Percentiles rank a stretch among this genome's conserved stretches.
Evolutionary conservation across 2,797 vertebrate genomes (phyloP).

Genomic region (Xenentodon cancila): DNA sequence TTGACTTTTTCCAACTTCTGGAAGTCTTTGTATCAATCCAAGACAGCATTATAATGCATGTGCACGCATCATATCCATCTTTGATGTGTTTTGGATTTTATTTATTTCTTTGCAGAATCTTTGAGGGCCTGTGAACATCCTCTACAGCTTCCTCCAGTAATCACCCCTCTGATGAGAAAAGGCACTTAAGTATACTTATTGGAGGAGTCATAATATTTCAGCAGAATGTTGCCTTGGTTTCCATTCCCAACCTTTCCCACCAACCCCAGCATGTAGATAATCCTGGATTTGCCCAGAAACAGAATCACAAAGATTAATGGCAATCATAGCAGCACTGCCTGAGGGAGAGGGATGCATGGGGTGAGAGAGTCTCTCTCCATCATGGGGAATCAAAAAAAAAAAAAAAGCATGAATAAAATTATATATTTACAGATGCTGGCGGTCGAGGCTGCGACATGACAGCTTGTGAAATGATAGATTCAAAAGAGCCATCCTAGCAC

Average conservation of each 20-base stretch:
- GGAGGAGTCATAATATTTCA: constrained; percentile 35
- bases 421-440: too few relatives aligned
- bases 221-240: constrained; percentile 44
- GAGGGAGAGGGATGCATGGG: neutral
- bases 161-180: constrained; percentile 51
- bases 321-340: constrained; percentile 46
- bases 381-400: too few relatives aligned
- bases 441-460: too few relatives aligned
- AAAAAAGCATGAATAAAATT: too few relatives aligned
- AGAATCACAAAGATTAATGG: constrained; percentile 52
- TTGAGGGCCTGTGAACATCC: constrained; percentile 16
- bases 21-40: constrained; percentile 6
- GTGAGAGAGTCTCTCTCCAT: neutral
- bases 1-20: too few relatives aligned
- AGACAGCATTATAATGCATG: neutral
- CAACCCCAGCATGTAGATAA: constrained; percentile 19
- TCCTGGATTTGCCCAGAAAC: constrained; percentile 31
- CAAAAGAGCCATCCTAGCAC: too few relatives aligned
- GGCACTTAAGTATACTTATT: constrained; percentile 46
- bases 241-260: constrained; percentile 5
- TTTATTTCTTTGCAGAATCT: constrained; percentile 35
- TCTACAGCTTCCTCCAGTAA: constrained; percentile 34
- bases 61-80: neutral
- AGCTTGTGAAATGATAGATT: too few relatives aligned
- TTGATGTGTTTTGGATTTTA: constrained; percentile 10